Conservation (phyloP, 2,113 vertebrate species). For the Prietella phreatophila region DNA sequence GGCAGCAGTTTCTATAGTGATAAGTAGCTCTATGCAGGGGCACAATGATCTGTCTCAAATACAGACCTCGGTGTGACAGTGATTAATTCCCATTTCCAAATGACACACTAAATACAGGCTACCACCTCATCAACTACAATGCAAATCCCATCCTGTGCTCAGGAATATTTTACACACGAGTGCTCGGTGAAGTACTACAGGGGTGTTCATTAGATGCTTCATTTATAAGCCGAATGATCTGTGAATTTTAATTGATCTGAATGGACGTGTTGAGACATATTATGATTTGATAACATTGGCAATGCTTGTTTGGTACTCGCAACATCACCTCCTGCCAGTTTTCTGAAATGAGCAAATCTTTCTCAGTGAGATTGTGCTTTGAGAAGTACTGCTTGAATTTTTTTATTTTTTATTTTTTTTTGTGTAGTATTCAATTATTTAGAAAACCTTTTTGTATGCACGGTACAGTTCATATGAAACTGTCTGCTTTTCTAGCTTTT, state of each 20-base stretch:
- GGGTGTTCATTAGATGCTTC: background rate
- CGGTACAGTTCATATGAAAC: background rate
- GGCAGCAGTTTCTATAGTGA: slow-evolving; percentile 68
- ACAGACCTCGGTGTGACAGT: slow-evolving; percentile 66
- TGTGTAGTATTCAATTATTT: background rate
- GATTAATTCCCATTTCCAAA: slow-evolving; percentile 74
- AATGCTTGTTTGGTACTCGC: background rate
- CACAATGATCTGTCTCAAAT: slow-evolving; percentile 58
- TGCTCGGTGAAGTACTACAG: background rate
- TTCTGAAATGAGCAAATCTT: background rate
- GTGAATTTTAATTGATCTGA: slow-evolving; percentile 28
- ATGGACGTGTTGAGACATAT: background rate
- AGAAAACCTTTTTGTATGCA: background rate
- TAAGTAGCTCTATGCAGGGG: slow-evolving; percentile 60
- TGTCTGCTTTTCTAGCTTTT: background rate
- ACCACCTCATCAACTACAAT: slow-evolving; percentile 33
- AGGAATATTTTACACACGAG: slow-evolving; percentile 18
- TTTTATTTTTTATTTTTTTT: no score
- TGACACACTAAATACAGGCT: slow-evolving; percentile 53
- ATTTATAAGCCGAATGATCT: background rate
- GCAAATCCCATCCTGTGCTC: slow-evolving; percentile 23
- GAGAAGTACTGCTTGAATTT: no score
- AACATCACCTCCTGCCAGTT: background rate
- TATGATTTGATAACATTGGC: background rate
- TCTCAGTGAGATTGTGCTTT: background rate